A percentile compares a stretch with the other conserved stretches of the same genome.
These are phyloP conservation scores for Cynopterus sphinx DNA, from an alignment of 2,797 vertebrate species.

Conservation along the genomic window DNA sequence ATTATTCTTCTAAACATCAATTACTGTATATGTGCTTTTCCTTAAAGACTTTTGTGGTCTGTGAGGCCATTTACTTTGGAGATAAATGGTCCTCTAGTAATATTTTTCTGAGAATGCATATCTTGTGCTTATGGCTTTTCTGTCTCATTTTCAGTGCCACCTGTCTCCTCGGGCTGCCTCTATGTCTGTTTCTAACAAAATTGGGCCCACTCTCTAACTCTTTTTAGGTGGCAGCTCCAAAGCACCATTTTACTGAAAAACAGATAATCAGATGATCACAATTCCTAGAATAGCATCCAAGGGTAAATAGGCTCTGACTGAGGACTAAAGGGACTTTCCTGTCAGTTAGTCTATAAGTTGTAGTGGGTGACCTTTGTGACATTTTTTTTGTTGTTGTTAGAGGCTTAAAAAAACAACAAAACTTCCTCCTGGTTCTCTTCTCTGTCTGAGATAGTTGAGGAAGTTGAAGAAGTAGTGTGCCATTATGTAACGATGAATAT, in stretches of 20 bases:
- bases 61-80: neutral
- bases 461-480: conserved; percentile 38
- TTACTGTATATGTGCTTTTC: neutral
- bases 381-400: conserved; percentile 61
- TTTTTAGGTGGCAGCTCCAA: neutral
- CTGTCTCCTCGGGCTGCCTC: neutral
- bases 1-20: neutral
- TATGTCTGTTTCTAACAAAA: neutral
- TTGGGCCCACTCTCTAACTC: rapidly evolving
- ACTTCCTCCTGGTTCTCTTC: conserved; percentile 63
- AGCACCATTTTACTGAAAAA: neutral
- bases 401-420: neutral
- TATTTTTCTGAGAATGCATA: neutral
- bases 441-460: conserved; percentile 51
- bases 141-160: neutral
- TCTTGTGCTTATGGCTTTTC: neutral
- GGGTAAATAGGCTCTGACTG: neutral
- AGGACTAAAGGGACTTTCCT: conserved; percentile 33
- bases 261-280: neutral
- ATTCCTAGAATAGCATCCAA: neutral
- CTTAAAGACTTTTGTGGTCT: neutral
- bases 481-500: conserved; percentile 51
- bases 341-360: neutral
- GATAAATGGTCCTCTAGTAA: neutral
- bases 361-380: conserved; percentile 38